A percentile compares a stretch with the other conserved stretches of the same genome.
phyloP scores from a whole-genome alignment of 2,888 invertebrate species.

The Sicus ferrugineus region DNA sequence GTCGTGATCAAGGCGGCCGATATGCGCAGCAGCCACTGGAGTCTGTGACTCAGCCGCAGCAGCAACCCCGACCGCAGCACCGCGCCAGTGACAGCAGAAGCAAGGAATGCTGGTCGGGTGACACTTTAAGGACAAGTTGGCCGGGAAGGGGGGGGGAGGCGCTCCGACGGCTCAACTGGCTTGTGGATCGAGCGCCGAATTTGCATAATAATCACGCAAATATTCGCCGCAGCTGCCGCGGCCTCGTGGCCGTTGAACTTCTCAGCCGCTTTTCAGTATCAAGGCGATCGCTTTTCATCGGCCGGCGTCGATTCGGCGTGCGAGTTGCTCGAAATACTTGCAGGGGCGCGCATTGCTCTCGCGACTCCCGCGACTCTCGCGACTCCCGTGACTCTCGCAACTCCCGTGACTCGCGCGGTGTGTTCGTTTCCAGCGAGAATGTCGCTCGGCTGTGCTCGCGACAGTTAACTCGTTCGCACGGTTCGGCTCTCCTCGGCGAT shows the following conservation, averaged over 20 bases:
- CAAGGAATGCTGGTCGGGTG: slow-evolving; percentile 40
- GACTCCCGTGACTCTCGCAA: neutral
- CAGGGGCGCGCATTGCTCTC: neutral
- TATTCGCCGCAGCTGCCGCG: neutral
- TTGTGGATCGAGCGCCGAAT: neutral
- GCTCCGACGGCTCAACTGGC: slow-evolving; percentile 1
- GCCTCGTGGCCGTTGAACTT: neutral
- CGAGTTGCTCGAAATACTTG: neutral
- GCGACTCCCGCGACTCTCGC: too few species aligned
- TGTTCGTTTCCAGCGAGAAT: neutral
- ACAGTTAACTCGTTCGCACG: slow-evolving; percentile 27
- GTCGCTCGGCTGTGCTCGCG: neutral
- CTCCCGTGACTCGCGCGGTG: neutral
- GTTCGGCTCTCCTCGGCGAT: slow-evolving; percentile 21
- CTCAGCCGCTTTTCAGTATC: slow-evolving; percentile 3
- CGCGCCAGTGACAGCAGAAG: slow-evolving; percentile 23
- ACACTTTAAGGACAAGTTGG: slow-evolving; percentile 43
- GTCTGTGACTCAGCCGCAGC: too few species aligned
- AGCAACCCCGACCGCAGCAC: slow-evolving; percentile 4
- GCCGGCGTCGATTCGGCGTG: neutral
- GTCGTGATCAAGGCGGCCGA: slow-evolving; percentile 35
- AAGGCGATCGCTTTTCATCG: slow-evolving; percentile 8
- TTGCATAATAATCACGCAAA: slow-evolving; percentile 25
- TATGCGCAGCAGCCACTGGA: slow-evolving; percentile 10
- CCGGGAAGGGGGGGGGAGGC: neutral